A percentile compares a stretch with the other conserved stretches of the same genome.
phyloP scores from a whole-genome alignment of 2,113 vertebrate genomes.

The Herpetotheres cachinnans region DNA sequence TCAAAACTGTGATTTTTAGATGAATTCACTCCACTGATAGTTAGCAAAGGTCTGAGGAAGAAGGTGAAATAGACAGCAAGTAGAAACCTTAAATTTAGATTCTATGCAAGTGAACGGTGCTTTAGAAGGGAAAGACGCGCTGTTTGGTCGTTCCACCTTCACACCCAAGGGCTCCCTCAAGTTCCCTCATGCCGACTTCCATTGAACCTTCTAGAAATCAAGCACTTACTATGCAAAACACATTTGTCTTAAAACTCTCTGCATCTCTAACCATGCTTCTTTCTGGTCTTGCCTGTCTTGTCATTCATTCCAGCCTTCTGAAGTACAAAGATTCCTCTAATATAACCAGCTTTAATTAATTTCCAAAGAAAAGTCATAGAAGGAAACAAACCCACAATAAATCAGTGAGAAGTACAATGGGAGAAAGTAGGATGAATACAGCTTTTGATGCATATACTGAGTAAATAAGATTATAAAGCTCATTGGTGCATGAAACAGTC shows the following conservation, averaged over 20 bases:
- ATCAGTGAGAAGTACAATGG: not conserved
- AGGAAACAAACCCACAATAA: not conserved
- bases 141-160: not conserved
- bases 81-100: not conserved
- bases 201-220: not conserved
- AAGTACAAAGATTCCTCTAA: not conserved
- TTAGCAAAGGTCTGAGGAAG: not conserved
- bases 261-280: not conserved
- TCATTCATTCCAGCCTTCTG: not conserved
- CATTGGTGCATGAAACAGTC: accelerated
- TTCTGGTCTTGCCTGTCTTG: not conserved
- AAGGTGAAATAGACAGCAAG: not conserved
- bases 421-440: not conserved
- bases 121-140: accelerated
- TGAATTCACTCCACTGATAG: not conserved
- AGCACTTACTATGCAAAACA: not conserved
- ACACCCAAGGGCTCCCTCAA: not conserved
- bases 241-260: not conserved
- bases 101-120: not conserved
- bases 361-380: not conserved
- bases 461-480: not conserved
- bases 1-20: not conserved
- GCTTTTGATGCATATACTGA: not conserved
- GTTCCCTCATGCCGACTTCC: not conserved
- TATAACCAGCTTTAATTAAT: not conserved